phyloP scores from a whole-genome alignment of 1,140 invertebrate genomes.

The Halesus radiatus region DNA sequence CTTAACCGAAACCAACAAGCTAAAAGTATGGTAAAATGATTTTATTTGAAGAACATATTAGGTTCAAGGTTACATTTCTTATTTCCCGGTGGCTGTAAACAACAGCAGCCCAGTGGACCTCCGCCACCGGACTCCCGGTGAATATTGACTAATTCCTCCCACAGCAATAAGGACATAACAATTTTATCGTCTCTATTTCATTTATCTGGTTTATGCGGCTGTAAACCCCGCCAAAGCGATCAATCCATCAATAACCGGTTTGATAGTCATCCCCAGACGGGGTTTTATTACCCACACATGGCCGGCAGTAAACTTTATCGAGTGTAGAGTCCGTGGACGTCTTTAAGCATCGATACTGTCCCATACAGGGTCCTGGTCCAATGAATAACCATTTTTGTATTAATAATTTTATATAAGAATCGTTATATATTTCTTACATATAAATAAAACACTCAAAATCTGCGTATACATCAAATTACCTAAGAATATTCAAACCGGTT shows the following conservation, averaged over 20 bases:
- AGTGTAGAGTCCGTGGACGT: constrained; percentile 21
- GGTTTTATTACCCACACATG: constrained; percentile 38
- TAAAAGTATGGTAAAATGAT: too few relatives aligned
- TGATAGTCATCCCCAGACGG: constrained; percentile 37
- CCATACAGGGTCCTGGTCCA: too few relatives aligned
- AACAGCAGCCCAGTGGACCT: neutral
- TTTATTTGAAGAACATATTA: too few relatives aligned
- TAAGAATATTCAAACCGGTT: too few relatives aligned
- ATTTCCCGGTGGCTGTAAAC: too few relatives aligned
- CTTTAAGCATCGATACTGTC: neutral
- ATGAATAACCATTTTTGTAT: too few relatives aligned
- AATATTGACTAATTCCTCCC: constrained; percentile 25
- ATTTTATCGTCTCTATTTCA: constrained; percentile 28
- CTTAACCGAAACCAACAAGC: too few relatives aligned
- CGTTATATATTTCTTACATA: too few relatives aligned
- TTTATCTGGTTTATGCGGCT: constrained; percentile 34
- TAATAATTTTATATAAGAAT: too few relatives aligned
- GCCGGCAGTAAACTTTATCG: constrained; percentile 31
- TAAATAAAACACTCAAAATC: too few relatives aligned
- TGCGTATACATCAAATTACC: too few relatives aligned
- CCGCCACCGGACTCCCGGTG: neutral
- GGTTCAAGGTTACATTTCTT: too few relatives aligned
- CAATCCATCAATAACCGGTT: constrained; percentile 38
- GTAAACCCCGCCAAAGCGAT: constrained; percentile 26
- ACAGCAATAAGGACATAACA: constrained; percentile 20